Base-by-base conservation (phyloP, 2,888 invertebrate genomes). In the Orchesella flavescens region DNA sequence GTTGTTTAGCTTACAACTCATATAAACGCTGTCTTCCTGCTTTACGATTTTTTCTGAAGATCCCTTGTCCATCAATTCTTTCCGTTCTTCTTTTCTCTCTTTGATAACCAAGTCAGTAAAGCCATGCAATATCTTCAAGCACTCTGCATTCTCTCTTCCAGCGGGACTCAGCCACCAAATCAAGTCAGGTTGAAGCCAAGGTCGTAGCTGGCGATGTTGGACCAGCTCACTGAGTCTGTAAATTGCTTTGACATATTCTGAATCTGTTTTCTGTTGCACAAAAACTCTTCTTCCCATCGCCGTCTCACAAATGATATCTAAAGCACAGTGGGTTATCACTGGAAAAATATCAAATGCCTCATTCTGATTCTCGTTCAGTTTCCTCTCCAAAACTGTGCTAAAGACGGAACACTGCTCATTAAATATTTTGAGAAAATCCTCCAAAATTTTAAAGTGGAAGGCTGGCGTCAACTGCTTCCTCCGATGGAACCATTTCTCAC, bases 211-310 rank as follows among this genome's bases (percentile, higher is more conserved):
- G 0, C 81, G 44, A 21, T 81, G 46, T n/a, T 74, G 80, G 17
- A 73, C 1, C 0, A 73, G 10, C 21, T 80, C 80, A 23, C 80
- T 66, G 73, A 80, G 65, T 73, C 44, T 19, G 21, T 79, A 89
- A 10, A 91, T 89, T 3, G 91, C 90, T 19, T 87, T 84, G 0
- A 91, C 90, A 68, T 91, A 91, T 44, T 90, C 90, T n/a, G 90
- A 89, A 15, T 89, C 88, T 10, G 87, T 87, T 77, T 90, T 89
- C 0, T 87, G 89, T 89, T 96, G 95, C 0, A 95, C 95, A 89
- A 94, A 91, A 0, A 95, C 91, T 43, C 92, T 92, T 12, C 93
- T 92, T 0, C 96, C 96, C 96, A 97, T 97, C 13, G 96, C 94
- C 7, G 95, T 94, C 91, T 96, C 93, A 90, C 93, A 93, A 63